Conservation (phyloP, 2,113 vertebrate species). For the Chiloscyllium plagiosum region DNA sequence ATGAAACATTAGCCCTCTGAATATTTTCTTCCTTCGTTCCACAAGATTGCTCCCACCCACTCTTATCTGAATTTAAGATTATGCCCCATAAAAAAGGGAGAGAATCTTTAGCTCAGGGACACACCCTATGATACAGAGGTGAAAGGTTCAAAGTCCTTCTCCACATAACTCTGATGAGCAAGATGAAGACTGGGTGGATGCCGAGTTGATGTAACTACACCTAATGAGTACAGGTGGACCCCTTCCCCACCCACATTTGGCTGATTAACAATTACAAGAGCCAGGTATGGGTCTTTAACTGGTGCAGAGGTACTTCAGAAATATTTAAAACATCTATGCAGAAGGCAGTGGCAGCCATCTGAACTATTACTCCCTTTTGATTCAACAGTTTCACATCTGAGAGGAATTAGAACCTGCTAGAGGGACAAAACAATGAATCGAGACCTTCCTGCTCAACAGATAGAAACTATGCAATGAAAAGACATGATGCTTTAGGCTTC, state of each 20-base stretch:
- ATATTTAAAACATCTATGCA: background rate
- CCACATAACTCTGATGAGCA: background rate
- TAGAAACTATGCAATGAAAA: background rate
- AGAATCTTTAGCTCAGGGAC: background rate
- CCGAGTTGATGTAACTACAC: background rate
- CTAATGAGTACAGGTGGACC: background rate
- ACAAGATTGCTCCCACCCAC: background rate
- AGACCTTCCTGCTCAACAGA: background rate
- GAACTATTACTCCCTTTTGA: background rate
- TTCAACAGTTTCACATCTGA: too few relatives aligned
- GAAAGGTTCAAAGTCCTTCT: background rate
- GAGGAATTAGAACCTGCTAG: background rate
- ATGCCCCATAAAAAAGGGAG: background rate
- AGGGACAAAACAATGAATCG: background rate
- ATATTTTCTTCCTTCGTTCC: background rate
- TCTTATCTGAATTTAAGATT: background rate
- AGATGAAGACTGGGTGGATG: background rate
- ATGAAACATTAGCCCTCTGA: background rate
- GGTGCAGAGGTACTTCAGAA: background rate
- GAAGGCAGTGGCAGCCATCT: background rate
- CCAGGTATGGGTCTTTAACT: too few relatives aligned
- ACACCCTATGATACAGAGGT: background rate
- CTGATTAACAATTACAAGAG: too few relatives aligned
- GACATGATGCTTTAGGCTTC: too few relatives aligned
- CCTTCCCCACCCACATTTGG: too few relatives aligned